Evolutionary conservation across 2,113 vertebrate species (phyloP), one percentile per base, ranked within the genome.

Genomic region (Calyptomena viridis): DNA sequence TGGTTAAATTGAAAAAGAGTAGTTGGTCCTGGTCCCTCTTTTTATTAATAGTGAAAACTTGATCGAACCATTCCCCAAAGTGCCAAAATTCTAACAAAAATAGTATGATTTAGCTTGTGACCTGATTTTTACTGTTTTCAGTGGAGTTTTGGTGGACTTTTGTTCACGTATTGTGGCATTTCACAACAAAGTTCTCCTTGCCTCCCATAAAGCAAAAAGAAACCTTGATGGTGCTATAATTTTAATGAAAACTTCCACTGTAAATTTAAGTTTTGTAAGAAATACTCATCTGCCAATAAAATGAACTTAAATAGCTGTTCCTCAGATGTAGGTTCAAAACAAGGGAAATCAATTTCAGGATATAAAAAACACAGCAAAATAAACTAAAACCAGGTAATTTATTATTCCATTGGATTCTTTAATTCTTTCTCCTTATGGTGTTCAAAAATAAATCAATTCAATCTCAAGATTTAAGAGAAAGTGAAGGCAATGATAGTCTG

Each of bases 391-490:
- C 11, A 49, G 22, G 16, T 84, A 55, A 53, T 89, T 91, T 90
- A 59, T 87, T 79, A 68, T 92, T 68, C 63, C 59, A 27, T 94
- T 91, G 95, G 75, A 55, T 67, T 89, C 12, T 72, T 60, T 27
- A 25, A 28, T 35, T 85, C 58, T 64, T 81, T 89, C n/a, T 93
- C 59, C 25, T 68, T 89, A 30, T 33, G 53, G 86, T 87, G 60
- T 66, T 53, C 25, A 75, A 92, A 94, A 95, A 83, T n/a, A 93
- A 84, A 93, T 71, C 30, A 90, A 39, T 67, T 90, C 30, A 76
- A 35, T 84, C 17, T 23, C 86, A 68, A 84, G 64, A 68, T 46
- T 62, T 84, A 79, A 72, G 77, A 92, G 53, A 80, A 94, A 89
- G 67, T 67, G 72, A 91, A 75, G 59, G 63, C 42, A 56, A 68